Conservation (phyloP, 2,888 invertebrate genomes). For the Panorpa germanica region DNA sequence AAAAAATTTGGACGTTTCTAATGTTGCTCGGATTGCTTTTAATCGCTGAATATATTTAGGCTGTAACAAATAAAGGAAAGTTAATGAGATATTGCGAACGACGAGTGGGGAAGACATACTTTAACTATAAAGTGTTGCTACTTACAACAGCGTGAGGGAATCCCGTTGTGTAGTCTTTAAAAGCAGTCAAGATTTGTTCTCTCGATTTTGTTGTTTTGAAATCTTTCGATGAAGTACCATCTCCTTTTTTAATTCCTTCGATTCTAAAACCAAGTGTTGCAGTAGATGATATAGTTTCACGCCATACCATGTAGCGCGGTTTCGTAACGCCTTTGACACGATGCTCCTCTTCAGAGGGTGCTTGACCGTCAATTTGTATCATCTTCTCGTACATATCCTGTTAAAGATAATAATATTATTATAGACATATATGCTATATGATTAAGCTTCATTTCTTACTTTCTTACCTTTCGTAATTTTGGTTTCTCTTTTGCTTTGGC, state of each 20-base stretch:
- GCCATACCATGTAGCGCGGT: slow-evolving; percentile 88
- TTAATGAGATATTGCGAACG: slow-evolving; percentile 3
- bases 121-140: slow-evolving; percentile 16
- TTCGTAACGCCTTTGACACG: slow-evolving; percentile 82
- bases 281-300: slow-evolving; percentile 95
- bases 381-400: slow-evolving; percentile 97
- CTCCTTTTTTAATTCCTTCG: slow-evolving; percentile 80
- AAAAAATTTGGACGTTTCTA: slow-evolving; percentile 81
- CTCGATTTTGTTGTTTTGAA: slow-evolving; percentile 84
- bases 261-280: slow-evolving; percentile 90
- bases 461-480: slow-evolving; percentile 61
- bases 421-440: not conserved
- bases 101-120: not conserved
- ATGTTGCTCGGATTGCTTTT: slow-evolving; percentile 61
- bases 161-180: slow-evolving; percentile 61
- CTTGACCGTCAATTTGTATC: slow-evolving; percentile 79
- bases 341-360: slow-evolving; percentile 82
- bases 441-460: slow-evolving; percentile 2
- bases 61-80: slow-evolving; percentile 29
- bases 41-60: slow-evolving; percentile 70
- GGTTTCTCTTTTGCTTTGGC: slow-evolving; percentile 91
- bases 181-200: slow-evolving; percentile 62
- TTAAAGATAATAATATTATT: slow-evolving; percentile 15
- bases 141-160: slow-evolving; percentile 64
- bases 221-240: slow-evolving; percentile 84